Conservation (phyloP, 1,140 invertebrate genomes). For the Alviniconcha marisindica region DNA sequence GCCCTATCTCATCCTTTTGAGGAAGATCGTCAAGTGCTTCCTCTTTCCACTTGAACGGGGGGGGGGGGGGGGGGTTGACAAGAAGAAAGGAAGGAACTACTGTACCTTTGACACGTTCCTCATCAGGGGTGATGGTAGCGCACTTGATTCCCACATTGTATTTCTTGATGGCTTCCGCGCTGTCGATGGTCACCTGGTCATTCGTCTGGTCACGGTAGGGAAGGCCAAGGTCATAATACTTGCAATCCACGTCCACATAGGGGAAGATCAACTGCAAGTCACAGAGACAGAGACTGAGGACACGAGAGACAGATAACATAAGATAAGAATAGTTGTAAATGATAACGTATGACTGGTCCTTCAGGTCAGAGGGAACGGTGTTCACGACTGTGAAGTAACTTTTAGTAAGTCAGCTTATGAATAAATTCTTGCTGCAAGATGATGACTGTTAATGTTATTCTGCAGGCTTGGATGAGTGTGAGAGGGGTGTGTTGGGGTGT, state of each 20-base stretch:
- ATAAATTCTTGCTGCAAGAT: too few species aligned
- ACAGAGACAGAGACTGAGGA: neutral
- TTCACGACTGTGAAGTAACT: too few species aligned
- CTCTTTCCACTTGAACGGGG: too few species aligned
- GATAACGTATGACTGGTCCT: too few species aligned
- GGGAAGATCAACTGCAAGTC: constrained; percentile 89
- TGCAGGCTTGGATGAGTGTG: neutral
- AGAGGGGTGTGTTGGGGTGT: too few species aligned
- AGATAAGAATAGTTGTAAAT: too few species aligned
- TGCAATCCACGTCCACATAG: constrained; percentile 96
- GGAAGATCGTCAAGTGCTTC: too few species aligned
- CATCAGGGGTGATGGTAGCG: constrained; percentile 99
- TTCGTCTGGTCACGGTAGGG: constrained; percentile 96
- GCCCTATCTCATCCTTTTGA: too few species aligned
- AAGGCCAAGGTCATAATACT: constrained; percentile 97
- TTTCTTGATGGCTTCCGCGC: constrained; percentile 96
- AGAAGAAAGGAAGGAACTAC: neutral
- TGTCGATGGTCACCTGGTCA: constrained; percentile 97
- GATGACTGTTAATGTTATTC: too few species aligned
- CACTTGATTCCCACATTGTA: constrained; percentile 99
- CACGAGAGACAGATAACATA: neutral
- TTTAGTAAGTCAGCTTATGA: too few species aligned
- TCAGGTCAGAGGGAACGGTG: too few species aligned
- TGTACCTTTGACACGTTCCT: constrained; percentile 89
- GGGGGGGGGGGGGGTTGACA: too few species aligned